Conservation (phyloP, 2,113 vertebrate species). For the Riparia riparia region DNA sequence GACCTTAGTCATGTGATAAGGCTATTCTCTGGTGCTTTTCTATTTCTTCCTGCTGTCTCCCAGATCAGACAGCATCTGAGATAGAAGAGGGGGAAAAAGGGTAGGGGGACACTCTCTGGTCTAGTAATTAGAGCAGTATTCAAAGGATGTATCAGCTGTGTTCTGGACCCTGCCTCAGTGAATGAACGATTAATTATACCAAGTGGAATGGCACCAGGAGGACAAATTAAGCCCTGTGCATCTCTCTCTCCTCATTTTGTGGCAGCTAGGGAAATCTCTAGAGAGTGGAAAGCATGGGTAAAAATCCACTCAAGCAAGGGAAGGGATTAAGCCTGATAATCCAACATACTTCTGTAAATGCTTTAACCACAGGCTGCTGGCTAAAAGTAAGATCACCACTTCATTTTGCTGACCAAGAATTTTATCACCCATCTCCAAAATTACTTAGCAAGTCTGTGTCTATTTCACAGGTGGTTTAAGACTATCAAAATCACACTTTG, state of each 20-base stretch:
- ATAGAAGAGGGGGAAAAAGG: not conserved
- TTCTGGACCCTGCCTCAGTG: not conserved
- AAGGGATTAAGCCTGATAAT: slow-evolving; percentile 39
- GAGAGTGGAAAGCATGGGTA: not conserved
- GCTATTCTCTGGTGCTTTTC: not conserved
- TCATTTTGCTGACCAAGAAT: not conserved
- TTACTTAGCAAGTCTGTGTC: not conserved
- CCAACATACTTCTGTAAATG: not conserved
- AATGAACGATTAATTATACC: slow-evolving; percentile 21
- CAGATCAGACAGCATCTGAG: not conserved
- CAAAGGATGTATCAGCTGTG: not conserved
- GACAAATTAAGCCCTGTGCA: not conserved
- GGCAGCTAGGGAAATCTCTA: not conserved
- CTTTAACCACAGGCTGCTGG: not conserved
- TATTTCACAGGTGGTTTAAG: not conserved
- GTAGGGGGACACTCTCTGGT: not conserved
- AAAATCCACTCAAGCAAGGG: slow-evolving; percentile 28
- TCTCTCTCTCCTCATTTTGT: not conserved
- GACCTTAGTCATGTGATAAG: not conserved
- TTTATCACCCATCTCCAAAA: not conserved
- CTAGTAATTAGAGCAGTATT: not conserved
- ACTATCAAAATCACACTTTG: not conserved
- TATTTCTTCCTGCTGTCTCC: not conserved
- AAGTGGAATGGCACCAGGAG: not conserved
- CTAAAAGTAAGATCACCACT: not conserved